Percentiles rank a stretch among this genome's conserved stretches.
Conservation (phyloP, 2,113 vertebrate species). For the Halcyon malimbica region DNA sequence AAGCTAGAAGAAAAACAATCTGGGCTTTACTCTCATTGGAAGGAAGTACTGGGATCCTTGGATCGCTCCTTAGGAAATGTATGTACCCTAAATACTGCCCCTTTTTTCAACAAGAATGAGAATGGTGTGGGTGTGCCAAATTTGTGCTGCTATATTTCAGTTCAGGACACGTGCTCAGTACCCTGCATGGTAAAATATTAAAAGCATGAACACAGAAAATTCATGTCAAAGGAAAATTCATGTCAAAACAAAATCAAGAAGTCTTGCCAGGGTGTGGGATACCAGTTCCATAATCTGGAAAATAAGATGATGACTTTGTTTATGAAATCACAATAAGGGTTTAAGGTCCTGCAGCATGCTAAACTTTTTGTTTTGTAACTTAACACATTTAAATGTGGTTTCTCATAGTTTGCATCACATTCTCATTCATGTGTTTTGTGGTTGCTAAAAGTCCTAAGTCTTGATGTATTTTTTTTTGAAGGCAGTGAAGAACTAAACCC, state of each 20-base stretch:
- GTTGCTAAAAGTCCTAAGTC: background rate
- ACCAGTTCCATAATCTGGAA: background rate
- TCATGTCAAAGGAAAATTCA: background rate
- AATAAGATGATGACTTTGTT: background rate
- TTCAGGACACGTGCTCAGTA: background rate
- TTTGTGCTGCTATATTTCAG: background rate
- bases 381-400: background rate
- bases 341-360: background rate
- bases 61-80: conserved; percentile 79
- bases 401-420: background rate
- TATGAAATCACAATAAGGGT: background rate
- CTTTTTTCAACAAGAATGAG: background rate
- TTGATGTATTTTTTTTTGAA: background rate
- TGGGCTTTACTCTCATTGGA: conserved; percentile 54
- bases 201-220: background rate
- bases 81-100: background rate
- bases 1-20: conserved; percentile 88
- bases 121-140: background rate
- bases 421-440: conserved; percentile 2
- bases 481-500: background rate
- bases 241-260: background rate
- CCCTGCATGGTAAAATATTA: background rate
- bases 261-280: background rate
- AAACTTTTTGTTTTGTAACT: background rate
- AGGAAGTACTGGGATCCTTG: conserved; percentile 76